These are phyloP conservation scores for Myripristis jacobus DNA, from an alignment of 2,797 vertebrate species.

Conservation along the genomic window DNA sequence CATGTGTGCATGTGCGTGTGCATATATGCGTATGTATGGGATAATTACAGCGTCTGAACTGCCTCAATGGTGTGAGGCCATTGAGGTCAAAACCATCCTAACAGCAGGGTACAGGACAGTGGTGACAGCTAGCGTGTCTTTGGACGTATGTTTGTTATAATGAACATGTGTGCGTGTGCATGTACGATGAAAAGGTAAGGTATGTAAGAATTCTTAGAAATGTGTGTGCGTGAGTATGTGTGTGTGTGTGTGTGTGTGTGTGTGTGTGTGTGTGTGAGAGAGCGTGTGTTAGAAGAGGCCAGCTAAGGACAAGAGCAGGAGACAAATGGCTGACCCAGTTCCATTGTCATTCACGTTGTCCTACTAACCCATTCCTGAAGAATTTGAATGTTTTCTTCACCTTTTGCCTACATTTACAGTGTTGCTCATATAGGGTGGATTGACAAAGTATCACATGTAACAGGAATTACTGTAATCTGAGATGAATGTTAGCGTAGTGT, in stretches of 20 bases:
- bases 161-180: slow-evolving; percentile 45
- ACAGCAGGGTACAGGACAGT: slow-evolving; percentile 44
- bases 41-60: slow-evolving; percentile 63
- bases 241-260: background rate
- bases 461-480: background rate
- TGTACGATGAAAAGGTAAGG: slow-evolving; percentile 40
- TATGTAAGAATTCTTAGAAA: slow-evolving; percentile 54
- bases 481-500: background rate
- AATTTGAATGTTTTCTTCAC: slow-evolving; percentile 44
- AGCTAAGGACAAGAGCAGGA: slow-evolving; percentile 48
- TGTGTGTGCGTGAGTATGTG: slow-evolving; percentile 4
- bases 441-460: background rate
- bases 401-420: slow-evolving; percentile 22
- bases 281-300: slow-evolving; percentile 15
- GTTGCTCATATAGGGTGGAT: background rate
- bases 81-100: slow-evolving; percentile 61
- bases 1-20: slow-evolving; percentile 5
- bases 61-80: slow-evolving; percentile 54
- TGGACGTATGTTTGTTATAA: slow-evolving; percentile 42
- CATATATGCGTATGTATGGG: slow-evolving; percentile 44
- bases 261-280: background rate
- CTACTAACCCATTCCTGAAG: slow-evolving; percentile 58
- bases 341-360: slow-evolving; percentile 56
- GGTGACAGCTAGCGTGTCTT: slow-evolving; percentile 54
- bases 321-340: slow-evolving; percentile 70